phyloP scores from a whole-genome alignment of 2,797 vertebrate species.

The Salarias fasciatus region DNA sequence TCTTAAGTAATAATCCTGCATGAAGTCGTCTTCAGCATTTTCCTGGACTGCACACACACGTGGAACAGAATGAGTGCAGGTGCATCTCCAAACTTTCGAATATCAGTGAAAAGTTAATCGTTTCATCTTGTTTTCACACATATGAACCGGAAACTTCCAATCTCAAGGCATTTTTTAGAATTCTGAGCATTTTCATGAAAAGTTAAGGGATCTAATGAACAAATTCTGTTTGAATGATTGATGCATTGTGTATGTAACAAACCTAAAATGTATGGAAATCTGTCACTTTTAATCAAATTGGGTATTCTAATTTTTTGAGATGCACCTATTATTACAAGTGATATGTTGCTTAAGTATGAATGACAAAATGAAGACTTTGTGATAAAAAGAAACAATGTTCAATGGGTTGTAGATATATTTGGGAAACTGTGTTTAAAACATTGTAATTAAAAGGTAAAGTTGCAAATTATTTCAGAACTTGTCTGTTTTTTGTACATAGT shows the following conservation, averaged over 20 bases:
- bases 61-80: conserved; percentile 1
- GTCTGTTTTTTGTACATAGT: conserved; percentile 12
- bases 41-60: conserved; percentile 12
- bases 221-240: too few species aligned
- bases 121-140: too few species aligned
- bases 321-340: neutral
- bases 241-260: too few species aligned
- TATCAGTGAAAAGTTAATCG: too few species aligned
- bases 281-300: too few species aligned
- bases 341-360: conserved; percentile 28
- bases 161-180: too few species aligned
- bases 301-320: too few species aligned
- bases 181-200: too few species aligned
- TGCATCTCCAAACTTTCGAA: too few species aligned
- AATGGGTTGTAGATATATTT: conserved; percentile 59
- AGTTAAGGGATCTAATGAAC: too few species aligned
- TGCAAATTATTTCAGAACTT: conserved; percentile 26
- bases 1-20: conserved; percentile 43
- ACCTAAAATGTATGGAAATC: too few species aligned
- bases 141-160: too few species aligned
- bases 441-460: conserved; percentile 38
- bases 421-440: conserved; percentile 35
- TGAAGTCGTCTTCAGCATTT: conserved; percentile 30
- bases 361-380: conserved; percentile 29
- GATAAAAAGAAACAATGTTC: neutral